A percentile compares a stretch with the other conserved stretches of the same genome.
Conservation (phyloP, 2,888 invertebrate genomes). For the Dilophus febrilis region DNA sequence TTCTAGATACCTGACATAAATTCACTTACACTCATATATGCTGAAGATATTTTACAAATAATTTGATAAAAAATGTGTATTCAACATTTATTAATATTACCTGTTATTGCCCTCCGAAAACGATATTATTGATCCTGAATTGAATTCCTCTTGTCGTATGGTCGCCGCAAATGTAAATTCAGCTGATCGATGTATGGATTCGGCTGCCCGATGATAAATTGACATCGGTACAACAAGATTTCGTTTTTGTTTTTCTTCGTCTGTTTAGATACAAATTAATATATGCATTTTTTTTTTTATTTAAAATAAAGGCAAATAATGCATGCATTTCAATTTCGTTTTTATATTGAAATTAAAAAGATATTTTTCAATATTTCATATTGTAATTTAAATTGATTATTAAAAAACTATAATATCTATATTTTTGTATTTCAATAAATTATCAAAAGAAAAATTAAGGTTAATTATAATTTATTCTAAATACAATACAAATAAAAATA, state of each 20-base stretch:
- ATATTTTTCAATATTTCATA: too few relatives aligned
- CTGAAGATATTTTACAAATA: slow-evolving; percentile 8
- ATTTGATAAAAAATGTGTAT: neutral
- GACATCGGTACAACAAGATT: slow-evolving; percentile 12
- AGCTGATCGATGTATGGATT: slow-evolving; percentile 48
- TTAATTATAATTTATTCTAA: too few relatives aligned
- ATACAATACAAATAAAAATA: too few relatives aligned
- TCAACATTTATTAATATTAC: slow-evolving; percentile 23
- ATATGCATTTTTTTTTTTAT: too few relatives aligned
- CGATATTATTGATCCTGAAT: slow-evolving; percentile 67
- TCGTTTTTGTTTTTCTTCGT: slow-evolving; percentile 8
- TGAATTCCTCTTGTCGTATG: slow-evolving; percentile 60
- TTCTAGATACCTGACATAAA: slow-evolving; percentile 62
- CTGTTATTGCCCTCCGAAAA: slow-evolving; percentile 67
- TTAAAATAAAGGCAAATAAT: too few relatives aligned
- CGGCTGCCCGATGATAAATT: slow-evolving; percentile 39
- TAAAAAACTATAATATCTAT: too few relatives aligned
- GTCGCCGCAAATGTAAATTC: slow-evolving; percentile 69
- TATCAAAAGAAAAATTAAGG: too few relatives aligned
- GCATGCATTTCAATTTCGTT: too few relatives aligned
- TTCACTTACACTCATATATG: slow-evolving; percentile 12
- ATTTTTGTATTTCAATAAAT: too few relatives aligned
- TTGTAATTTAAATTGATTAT: too few relatives aligned
- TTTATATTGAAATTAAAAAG: too few relatives aligned
- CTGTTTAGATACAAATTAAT: too few relatives aligned